Percentiles rank a stretch among this genome's conserved stretches.
These are phyloP conservation scores for Ophion slaviceki DNA, from an alignment of 2,888 invertebrate genomes.

Conservation along the genomic window DNA sequence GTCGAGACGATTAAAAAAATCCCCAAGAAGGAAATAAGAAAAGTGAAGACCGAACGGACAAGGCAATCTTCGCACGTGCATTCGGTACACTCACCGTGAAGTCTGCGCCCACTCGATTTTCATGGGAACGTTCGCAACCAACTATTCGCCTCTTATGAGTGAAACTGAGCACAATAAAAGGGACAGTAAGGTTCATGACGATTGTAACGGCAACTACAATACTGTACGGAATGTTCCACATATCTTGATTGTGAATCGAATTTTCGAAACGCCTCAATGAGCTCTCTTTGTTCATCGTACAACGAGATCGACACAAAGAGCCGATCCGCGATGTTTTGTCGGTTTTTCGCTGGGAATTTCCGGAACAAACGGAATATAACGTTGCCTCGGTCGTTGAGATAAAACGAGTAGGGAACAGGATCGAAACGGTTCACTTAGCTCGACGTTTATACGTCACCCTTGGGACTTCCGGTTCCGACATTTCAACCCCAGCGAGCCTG, in stretches of 20 bases:
- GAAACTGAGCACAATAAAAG: background rate
- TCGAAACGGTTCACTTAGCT: slow-evolving; percentile 48
- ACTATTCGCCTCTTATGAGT: background rate
- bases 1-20: slow-evolving; percentile 40
- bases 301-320: slow-evolving; percentile 11
- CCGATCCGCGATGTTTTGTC: slow-evolving; percentile 12
- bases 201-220: background rate
- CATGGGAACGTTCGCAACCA: background rate
- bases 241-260: background rate
- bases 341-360: slow-evolving; percentile 4
- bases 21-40: background rate
- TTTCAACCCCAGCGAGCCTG: slow-evolving; percentile 39
- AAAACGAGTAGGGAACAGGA: slow-evolving; percentile 39
- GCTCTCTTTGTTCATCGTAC: background rate
- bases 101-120: slow-evolving; percentile 35
- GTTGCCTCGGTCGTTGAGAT: slow-evolving; percentile 38
- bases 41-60: slow-evolving; percentile 14
- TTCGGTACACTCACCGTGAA: slow-evolving; percentile 33
- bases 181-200: background rate
- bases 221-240: background rate
- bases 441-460: slow-evolving; percentile 61
- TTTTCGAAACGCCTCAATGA: slow-evolving; percentile 18
- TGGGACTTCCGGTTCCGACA: slow-evolving; percentile 64
- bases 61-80: slow-evolving; percentile 56
- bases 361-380: slow-evolving; percentile 31